Evolutionary conservation across 2,113 vertebrate genomes (phyloP), one percentile per base, ranked within the genome.

Genomic region (Cariama cristata): DNA sequence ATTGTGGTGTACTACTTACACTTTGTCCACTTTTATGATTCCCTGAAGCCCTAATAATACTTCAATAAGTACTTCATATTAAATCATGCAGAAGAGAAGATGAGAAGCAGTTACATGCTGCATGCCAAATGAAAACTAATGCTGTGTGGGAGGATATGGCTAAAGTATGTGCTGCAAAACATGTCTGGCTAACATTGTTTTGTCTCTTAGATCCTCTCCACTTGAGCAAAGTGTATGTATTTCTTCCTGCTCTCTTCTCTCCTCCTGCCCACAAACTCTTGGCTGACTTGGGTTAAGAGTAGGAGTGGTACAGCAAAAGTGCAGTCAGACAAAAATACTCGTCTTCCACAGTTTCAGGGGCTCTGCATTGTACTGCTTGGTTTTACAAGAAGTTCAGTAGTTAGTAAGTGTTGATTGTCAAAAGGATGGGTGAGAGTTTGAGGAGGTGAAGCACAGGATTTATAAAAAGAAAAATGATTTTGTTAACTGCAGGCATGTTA

Each of bases 121-220:
- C 71, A 55, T 0, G 13, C 88, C 75, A 94, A 93, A 86, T 59
- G 86, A 89, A 92, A 93, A 63, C 47, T 93, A 72, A 86, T 74
- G 68, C 72, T 93, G 79, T 74, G 94, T 95, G 90, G 95, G 96
- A 90, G 86, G 94, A 90, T 77, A 90, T 18, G 68, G 88, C 71
- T 93, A 9, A 94, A 95, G 55, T 69, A 94, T 96, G 88, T 71
- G 59, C 95, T 95, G 81, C 0, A 0, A 75, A 95, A 86, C 82
- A 93, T 69, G 95, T 92, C 88, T 95, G 86, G 86, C 63, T 92
- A 69, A 71, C 28, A 13, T 77, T 92, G 75, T 95, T 97, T 92
- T 92, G 72, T 92, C 90, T 95, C 76, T 86, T 79, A 77, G 63
- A 95, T 86, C 82, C 63, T 89, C 72, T 92, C 52, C 20, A 20